Percentiles rank a stretch among this genome's conserved stretches.
Evolutionary conservation across 2,797 vertebrate genomes (phyloP).

Genomic region (Dicrostonyx torquatus): DNA sequence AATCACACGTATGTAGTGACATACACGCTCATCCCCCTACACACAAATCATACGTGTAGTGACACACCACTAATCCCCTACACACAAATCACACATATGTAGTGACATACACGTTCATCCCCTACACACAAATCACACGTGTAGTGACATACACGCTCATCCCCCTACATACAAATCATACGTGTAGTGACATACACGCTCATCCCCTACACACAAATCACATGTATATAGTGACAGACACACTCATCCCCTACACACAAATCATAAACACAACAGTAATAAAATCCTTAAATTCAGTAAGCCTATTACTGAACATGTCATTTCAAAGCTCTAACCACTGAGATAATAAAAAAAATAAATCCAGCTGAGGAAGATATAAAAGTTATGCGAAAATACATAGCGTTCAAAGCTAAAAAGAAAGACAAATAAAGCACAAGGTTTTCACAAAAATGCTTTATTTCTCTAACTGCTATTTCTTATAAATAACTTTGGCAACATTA

Average conservation of each 20-base stretch:
- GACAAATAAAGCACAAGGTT: conserved; percentile 33
- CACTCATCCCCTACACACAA: not conserved
- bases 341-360: conserved; percentile 18
- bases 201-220: no score
- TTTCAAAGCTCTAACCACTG: conserved; percentile 25
- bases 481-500: conserved; percentile 75
- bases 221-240: not conserved
- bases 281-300: not conserved
- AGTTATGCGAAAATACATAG: not conserved
- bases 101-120: not conserved
- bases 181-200: not conserved
- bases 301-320: not conserved
- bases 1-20: no score
- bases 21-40: no score
- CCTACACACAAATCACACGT: no score
- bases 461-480: conserved; percentile 64
- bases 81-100: not conserved
- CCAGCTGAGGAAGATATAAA: not conserved
- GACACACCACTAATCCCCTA: no score
- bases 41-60: not conserved
- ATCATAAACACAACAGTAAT: not conserved
- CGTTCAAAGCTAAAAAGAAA: not conserved
- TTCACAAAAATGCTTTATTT: conserved; percentile 76
- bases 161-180: no score
- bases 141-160: not conserved